Base-by-base conservation (phyloP, 2,888 invertebrate species). In the Hedya salicella region DNA sequence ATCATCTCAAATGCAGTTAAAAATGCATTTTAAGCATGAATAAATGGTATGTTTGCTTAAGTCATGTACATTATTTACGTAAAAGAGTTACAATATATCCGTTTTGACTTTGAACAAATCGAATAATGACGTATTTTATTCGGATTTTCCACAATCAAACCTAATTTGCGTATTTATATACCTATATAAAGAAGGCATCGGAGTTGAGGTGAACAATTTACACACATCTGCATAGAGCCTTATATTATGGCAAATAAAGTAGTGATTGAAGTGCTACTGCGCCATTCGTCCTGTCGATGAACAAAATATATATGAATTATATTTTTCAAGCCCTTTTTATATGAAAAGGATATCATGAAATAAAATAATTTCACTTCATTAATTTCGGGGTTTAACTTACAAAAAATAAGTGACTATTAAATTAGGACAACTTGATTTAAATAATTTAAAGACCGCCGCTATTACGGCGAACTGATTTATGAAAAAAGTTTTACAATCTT, bases 401-500 rank as follows among this genome's bases (percentile, higher is more conserved):
- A 44, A 39, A 61, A 66, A 66, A 60, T 67, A 30, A 62, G 61
- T 68, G 73, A 68, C 72, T 72, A 73, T 73, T 75, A 77, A 80
- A 78, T 74, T 74, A 77, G 75, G 72, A 62, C 69, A 73, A 77
- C 77, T 78, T 81, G 75, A 79, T 80, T 79, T 77, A 73, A 77
- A 78, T 76, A 76, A 78, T 77, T 82, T 78, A 77, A 79, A 79
- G 76, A 82, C 78, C 75, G 74, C 73, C 73, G 77, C 78, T 77
- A 81, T 82, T 80, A 79, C 70, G 72, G 70, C 67, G 73, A 73
- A 77, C 78, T 80, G 84, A 87, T 87, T 87, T 85, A 86, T 85
- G 83, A 83, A 85, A 82, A 87, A 86, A 85, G 82, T 87, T 86
- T 75, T 53, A 73, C 76, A 81, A 80, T 77, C 81, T 82, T 79